phyloP scores from a whole-genome alignment of 1,140 invertebrate species.

The Caenorhabditis briggsae region DNA sequence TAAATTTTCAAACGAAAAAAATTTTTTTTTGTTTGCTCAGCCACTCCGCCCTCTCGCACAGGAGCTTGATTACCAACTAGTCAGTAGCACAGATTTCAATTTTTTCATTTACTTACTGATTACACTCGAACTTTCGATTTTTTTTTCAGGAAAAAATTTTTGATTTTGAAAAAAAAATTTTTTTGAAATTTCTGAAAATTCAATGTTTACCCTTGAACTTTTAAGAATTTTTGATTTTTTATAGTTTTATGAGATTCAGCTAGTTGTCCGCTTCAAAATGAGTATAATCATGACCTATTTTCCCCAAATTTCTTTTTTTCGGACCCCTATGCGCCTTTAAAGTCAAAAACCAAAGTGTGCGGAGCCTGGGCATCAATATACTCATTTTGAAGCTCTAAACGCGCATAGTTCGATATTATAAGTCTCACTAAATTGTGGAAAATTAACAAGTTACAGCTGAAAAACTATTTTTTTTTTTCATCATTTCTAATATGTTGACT shows the following conservation, averaged over 20 bases:
- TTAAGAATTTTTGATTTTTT: no score
- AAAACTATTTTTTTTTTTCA: no score
- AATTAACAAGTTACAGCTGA: no score
- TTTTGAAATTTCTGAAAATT: background rate
- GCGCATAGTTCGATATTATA: background rate
- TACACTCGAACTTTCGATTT: background rate
- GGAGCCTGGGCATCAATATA: background rate
- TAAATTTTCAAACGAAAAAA: background rate
- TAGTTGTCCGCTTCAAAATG: no score
- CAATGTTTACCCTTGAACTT: background rate
- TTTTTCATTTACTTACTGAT: background rate
- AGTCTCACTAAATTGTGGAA: no score
- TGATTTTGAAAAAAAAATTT: background rate
- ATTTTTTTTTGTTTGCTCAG: conserved; percentile 38
- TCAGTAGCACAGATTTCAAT: background rate
- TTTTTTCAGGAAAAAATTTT: background rate
- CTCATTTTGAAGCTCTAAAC: background rate
- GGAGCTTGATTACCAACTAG: background rate
- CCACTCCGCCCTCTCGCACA: background rate
- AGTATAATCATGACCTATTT: background rate
- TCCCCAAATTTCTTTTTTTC: background rate
- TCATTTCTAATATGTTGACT: no score
- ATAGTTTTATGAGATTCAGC: no score
- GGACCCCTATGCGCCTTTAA: no score
- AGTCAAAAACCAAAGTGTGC: no score